Percentiles rank a stretch among this genome's conserved stretches.
These are phyloP conservation scores for Tragelaphus buxtoni DNA, from an alignment of 2,113 vertebrate species.

Conservation along the genomic window DNA sequence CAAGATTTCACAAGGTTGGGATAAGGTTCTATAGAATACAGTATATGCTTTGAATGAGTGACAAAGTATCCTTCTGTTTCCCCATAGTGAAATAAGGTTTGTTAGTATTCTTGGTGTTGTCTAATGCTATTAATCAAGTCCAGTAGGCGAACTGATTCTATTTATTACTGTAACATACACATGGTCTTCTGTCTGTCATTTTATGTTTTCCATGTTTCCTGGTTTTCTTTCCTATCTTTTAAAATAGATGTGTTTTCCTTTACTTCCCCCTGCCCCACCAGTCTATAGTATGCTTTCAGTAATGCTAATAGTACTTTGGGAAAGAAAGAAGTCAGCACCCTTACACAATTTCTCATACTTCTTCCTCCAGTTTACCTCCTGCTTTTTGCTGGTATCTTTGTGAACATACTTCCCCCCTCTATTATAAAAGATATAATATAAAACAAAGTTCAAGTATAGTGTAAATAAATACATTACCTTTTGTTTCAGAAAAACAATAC, in stretches of 20 bases:
- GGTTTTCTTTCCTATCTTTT: not conserved
- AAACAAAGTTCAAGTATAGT: conserved; percentile 12
- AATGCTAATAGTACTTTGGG: not conserved
- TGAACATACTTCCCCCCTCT: not conserved
- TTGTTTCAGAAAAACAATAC: not conserved
- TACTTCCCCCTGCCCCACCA: not conserved
- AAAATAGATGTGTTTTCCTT: not conserved
- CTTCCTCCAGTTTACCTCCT: not conserved
- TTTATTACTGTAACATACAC: not conserved
- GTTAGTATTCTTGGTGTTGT: not conserved
- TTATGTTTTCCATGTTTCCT: not conserved
- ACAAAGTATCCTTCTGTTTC: not conserved
- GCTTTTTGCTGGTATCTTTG: not conserved
- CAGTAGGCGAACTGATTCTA: not conserved
- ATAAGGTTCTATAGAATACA: not conserved
- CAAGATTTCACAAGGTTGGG: not conserved
- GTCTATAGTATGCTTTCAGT: not conserved
- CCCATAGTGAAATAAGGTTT: not conserved
- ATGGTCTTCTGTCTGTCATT: not conserved
- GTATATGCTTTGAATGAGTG: not conserved
- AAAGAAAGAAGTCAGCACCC: not conserved
- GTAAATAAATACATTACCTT: not conserved
- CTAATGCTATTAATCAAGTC: not conserved
- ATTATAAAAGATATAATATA: not conserved
- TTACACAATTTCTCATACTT: not conserved